Percentiles rank a stretch among this genome's conserved stretches.
These are phyloP conservation scores for Muricea muricata DNA, from an alignment of 92 coral and sea anemone genomes.

Conservation along the genomic window DNA sequence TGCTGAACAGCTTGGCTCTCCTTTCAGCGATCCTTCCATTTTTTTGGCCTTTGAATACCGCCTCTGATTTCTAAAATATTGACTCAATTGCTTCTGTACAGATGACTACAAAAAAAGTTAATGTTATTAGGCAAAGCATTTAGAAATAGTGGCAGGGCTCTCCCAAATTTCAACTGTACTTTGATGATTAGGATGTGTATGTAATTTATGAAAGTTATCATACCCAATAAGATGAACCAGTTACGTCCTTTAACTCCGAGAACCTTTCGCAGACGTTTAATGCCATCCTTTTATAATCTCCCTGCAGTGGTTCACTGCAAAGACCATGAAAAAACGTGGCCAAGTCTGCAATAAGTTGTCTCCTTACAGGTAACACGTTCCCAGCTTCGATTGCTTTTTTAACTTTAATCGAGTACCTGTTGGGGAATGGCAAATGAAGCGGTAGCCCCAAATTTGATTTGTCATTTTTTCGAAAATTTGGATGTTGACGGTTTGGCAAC, in stretches of 20 bases:
- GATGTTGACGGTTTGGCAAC: too few relatives aligned
- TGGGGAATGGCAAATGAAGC: not conserved
- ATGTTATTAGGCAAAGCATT: not conserved
- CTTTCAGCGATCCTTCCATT: not conserved
- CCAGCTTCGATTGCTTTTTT: conserved; percentile 12
- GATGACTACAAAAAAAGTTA: conserved; percentile 15
- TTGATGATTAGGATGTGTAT: not conserved
- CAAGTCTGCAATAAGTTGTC: conserved; percentile 42
- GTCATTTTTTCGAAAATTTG: not conserved
- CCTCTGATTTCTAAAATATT: conserved; percentile 42
- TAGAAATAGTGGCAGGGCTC: not conserved
- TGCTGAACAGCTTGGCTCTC: not conserved
- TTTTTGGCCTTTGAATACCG: conserved; percentile 12
- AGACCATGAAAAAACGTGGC: conserved; percentile 44
- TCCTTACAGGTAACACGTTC: conserved; percentile 20
- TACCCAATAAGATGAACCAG: conserved; percentile 34
- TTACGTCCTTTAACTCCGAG: conserved; percentile 42
- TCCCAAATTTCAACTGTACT: not conserved
- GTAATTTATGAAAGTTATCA: not conserved
- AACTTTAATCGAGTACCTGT: conserved; percentile 4
- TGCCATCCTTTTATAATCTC: conserved; percentile 59
- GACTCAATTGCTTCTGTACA: conserved; percentile 32
- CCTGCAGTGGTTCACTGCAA: conserved; percentile 44
- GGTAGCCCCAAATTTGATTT: too few relatives aligned
- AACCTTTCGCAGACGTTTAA: conserved; percentile 35